Evolutionary conservation across 2,113 vertebrate genomes (phyloP).

Genomic region (Salvator merianae): DNA sequence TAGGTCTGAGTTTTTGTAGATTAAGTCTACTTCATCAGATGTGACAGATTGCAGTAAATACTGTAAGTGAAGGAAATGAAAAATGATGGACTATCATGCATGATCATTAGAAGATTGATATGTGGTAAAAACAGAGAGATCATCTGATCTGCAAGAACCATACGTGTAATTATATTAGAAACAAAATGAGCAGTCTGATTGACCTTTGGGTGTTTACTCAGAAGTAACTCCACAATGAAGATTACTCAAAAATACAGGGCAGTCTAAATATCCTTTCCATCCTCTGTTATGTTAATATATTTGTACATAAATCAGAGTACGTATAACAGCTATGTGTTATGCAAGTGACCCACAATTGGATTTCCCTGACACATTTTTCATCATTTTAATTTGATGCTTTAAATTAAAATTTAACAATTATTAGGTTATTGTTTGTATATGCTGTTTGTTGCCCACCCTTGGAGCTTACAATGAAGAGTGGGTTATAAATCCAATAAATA

Average conservation of each 20-base stretch:
- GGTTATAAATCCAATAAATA: too few relatives aligned
- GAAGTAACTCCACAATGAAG: neutral
- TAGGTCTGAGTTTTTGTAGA: too few relatives aligned
- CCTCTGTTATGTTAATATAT: neutral
- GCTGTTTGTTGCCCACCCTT: too few relatives aligned
- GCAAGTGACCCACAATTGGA: neutral
- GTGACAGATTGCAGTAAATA: constrained; percentile 12
- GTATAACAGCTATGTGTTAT: neutral
- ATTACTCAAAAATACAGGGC: neutral
- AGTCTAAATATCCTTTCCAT: neutral
- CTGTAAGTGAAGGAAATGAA: neutral
- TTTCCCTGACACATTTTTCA: neutral
- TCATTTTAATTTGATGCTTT: too few relatives aligned
- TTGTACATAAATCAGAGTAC: neutral
- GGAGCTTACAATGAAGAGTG: too few relatives aligned
- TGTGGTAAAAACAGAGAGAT: neutral
- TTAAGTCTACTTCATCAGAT: too few relatives aligned
- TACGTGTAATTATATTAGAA: neutral
- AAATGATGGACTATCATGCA: neutral
- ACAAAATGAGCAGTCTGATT: neutral
- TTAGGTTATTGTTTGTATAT: too few relatives aligned
- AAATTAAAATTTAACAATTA: too few relatives aligned
- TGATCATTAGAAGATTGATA: neutral
- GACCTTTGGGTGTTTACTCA: neutral
- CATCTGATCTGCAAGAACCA: neutral